phyloP scores from a whole-genome alignment of 2,113 vertebrate genomes.

The Scomber japonicus region DNA sequence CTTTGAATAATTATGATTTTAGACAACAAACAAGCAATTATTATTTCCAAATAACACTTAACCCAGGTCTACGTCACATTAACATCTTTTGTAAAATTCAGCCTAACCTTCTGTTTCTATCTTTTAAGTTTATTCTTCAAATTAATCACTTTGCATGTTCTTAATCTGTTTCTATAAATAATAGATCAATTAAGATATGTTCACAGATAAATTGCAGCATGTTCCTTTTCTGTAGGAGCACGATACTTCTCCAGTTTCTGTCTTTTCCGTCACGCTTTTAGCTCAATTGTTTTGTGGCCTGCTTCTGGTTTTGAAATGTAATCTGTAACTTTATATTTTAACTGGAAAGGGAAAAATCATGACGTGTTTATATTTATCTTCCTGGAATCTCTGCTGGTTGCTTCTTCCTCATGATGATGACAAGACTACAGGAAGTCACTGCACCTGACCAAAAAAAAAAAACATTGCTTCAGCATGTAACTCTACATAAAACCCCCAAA shows the following conservation, averaged over 20 bases:
- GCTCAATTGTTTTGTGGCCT: no score
- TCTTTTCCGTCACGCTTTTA: neutral
- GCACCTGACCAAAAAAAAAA: no score
- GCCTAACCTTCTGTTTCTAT: constrained; percentile 35
- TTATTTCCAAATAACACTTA: constrained; percentile 56
- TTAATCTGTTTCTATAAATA: neutral
- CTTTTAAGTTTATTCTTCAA: constrained; percentile 22
- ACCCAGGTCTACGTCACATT: constrained; percentile 42
- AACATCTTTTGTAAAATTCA: constrained; percentile 26
- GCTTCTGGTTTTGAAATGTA: neutral
- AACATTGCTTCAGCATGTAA: no score
- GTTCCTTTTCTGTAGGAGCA: neutral
- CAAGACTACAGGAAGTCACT: no score
- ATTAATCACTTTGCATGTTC: constrained; percentile 45
- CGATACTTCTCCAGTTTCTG: neutral
- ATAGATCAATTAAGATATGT: neutral
- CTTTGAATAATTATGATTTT: neutral
- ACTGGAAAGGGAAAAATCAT: neutral
- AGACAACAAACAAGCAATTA: neutral
- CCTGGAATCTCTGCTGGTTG: no score
- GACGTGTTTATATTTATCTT: neutral
- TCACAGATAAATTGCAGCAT: constrained; percentile 6
- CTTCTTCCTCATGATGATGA: no score
- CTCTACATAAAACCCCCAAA: no score
- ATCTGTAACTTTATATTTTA: neutral